phyloP scores from a whole-genome alignment of 2,797 vertebrate genomes.

The Crax fasciolata region DNA sequence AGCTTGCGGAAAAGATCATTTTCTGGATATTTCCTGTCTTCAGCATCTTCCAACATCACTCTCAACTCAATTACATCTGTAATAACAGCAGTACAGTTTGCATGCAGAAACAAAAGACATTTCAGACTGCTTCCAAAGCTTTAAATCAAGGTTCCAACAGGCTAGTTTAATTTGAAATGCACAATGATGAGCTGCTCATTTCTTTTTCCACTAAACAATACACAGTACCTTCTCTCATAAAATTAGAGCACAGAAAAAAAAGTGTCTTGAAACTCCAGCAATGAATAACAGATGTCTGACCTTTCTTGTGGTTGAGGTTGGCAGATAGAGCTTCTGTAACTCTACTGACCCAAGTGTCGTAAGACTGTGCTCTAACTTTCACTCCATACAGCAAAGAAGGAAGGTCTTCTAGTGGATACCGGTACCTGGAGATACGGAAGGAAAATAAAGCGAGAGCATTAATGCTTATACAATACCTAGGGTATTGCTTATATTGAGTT shows the following conservation, averaged over 20 bases:
- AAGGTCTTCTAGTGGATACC: slow-evolving; percentile 95
- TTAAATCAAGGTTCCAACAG: not conserved
- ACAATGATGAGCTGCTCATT: not conserved
- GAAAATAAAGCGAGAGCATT: not conserved
- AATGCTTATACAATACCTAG: not conserved
- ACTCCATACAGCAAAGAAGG: slow-evolving; percentile 94
- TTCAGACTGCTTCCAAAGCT: not conserved
- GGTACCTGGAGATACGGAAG: slow-evolving; percentile 84
- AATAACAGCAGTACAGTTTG: slow-evolving; percentile 9
- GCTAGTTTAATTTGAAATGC: not conserved
- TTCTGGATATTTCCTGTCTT: slow-evolving; percentile 97
- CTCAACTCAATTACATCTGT: slow-evolving; percentile 96
- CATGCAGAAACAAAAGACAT: not conserved
- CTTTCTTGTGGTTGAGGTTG: slow-evolving; percentile 96
- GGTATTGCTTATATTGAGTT: not conserved
- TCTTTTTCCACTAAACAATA: not conserved
- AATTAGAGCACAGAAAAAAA: not conserved
- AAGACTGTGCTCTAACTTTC: slow-evolving; percentile 95
- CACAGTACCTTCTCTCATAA: not conserved
- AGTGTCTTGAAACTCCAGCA: not conserved
- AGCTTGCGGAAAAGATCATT: slow-evolving; percentile 93
- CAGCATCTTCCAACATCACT: slow-evolving; percentile 96
- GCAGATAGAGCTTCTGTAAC: slow-evolving; percentile 94
- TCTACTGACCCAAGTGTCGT: slow-evolving; percentile 95
- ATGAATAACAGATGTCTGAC: slow-evolving; percentile 77